Evolutionary conservation across 1,140 invertebrate genomes (phyloP).

Genomic region (Heterodera carotae): DNA sequence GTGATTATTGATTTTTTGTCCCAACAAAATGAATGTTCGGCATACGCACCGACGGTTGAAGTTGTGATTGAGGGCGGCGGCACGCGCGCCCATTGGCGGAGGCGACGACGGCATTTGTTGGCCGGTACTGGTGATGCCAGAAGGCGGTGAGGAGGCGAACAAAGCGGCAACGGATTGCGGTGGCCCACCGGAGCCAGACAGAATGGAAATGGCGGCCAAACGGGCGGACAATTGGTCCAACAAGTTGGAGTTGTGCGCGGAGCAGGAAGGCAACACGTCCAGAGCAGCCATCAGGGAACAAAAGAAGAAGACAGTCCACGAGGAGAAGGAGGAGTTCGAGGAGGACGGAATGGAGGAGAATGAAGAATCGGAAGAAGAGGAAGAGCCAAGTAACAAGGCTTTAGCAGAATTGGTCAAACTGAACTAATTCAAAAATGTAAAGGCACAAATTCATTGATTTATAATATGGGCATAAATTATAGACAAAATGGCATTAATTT

Average conservation of each 20-base stretch:
- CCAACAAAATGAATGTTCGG: background rate
- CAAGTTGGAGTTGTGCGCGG: background rate
- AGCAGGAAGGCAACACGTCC: slow-evolving; percentile 15
- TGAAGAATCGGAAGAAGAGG: background rate
- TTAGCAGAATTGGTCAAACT: background rate
- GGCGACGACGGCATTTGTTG: background rate
- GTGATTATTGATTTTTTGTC: background rate
- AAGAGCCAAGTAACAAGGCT: background rate
- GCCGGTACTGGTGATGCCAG: background rate
- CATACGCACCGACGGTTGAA: background rate
- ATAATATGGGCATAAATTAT: too few relatives aligned
- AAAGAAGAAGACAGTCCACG: background rate
- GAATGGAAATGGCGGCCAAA: background rate
- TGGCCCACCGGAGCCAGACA: background rate
- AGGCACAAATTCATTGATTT: too few relatives aligned
- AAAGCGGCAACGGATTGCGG: too few relatives aligned
- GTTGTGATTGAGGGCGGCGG: background rate
- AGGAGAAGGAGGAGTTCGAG: background rate
- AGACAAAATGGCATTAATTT: too few relatives aligned
- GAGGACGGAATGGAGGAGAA: background rate
- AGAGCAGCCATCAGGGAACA: background rate
- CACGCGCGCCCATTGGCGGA: too few relatives aligned
- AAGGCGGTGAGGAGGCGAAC: background rate
- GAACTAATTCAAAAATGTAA: background rate
- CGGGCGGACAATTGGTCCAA: background rate